phyloP scores from a whole-genome alignment of 2,888 invertebrate genomes.

The Phengaris alcon region DNA sequence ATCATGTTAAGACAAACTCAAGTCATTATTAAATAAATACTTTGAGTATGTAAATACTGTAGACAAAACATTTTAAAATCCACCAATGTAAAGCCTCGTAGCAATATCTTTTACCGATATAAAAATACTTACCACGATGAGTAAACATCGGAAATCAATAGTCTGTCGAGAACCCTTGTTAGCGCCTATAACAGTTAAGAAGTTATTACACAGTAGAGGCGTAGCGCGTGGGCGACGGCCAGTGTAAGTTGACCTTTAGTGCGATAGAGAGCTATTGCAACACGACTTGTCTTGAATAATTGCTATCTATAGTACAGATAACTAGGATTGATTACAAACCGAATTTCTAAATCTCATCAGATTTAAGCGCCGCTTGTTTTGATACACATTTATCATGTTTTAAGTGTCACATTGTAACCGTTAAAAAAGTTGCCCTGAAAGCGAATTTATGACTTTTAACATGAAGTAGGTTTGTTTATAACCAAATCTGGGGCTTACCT shows the following conservation, averaged over 20 bases:
- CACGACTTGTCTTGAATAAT: conserved; percentile 26
- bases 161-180: conserved; percentile 35
- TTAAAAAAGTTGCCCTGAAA: not conserved
- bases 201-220: conserved; percentile 43
- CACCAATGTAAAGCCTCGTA: not conserved
- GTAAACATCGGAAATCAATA: conserved; percentile 46
- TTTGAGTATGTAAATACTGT: not conserved
- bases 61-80: not conserved
- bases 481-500: no score
- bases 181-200: conserved; percentile 39
- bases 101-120: conserved; percentile 4
- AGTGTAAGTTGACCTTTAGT: conserved; percentile 37
- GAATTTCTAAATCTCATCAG: conserved; percentile 24
- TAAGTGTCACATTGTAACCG: not conserved
- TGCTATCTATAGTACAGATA: conserved; percentile 26
- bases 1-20: not conserved
- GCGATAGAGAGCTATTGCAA: conserved; percentile 28
- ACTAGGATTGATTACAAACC: conserved; percentile 27
- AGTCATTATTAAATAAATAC: not conserved
- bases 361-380: conserved; percentile 9
- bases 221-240: conserved; percentile 42
- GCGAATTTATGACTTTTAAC: not conserved
- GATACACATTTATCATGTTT: conserved; percentile 17
- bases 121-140: not conserved
- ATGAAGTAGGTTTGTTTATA: no score